These are phyloP conservation scores for Adoxophyes honmai DNA, from an alignment of 1,140 invertebrate genomes.

Conservation along the genomic window DNA sequence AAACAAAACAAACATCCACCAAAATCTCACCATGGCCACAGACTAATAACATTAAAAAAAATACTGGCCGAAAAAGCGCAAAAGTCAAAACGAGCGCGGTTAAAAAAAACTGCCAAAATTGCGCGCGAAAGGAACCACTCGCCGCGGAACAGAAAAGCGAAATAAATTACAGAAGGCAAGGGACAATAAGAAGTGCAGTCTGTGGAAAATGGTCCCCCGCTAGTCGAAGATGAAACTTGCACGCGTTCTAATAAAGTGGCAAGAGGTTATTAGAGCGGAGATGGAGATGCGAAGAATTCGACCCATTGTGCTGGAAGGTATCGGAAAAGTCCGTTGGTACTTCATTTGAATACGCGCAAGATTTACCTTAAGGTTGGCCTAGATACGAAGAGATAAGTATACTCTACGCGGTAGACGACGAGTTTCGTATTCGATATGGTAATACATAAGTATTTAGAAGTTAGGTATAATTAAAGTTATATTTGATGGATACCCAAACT, in stretches of 20 bases:
- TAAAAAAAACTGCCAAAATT: slow-evolving; percentile 44
- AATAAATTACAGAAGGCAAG: slow-evolving; percentile 59
- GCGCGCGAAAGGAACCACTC: slow-evolving; percentile 52
- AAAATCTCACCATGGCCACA: slow-evolving; percentile 65
- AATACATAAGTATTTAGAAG: no score
- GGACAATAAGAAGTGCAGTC: slow-evolving; percentile 61
- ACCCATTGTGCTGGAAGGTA: neutral
- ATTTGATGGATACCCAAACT: no score
- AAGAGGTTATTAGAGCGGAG: slow-evolving; percentile 55
- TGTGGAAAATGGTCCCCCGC: slow-evolving; percentile 68
- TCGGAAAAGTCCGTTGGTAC: no score
- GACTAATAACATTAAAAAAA: slow-evolving; percentile 45
- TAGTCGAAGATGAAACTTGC: slow-evolving; percentile 18
- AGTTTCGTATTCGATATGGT: no score
- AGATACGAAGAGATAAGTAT: no score
- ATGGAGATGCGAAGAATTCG: slow-evolving; percentile 21
- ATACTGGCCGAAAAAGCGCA: neutral
- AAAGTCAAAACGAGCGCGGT: neutral
- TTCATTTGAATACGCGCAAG: no score
- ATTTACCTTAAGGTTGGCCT: no score
- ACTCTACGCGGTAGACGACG: no score
- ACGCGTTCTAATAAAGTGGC: slow-evolving; percentile 22
- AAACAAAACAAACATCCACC: slow-evolving; percentile 70
- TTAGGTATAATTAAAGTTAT: no score
- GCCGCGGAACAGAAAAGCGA: slow-evolving; percentile 46